Conservation (phyloP, 2,888 invertebrate species). For the Tenthredo scrophulariae region DNA sequence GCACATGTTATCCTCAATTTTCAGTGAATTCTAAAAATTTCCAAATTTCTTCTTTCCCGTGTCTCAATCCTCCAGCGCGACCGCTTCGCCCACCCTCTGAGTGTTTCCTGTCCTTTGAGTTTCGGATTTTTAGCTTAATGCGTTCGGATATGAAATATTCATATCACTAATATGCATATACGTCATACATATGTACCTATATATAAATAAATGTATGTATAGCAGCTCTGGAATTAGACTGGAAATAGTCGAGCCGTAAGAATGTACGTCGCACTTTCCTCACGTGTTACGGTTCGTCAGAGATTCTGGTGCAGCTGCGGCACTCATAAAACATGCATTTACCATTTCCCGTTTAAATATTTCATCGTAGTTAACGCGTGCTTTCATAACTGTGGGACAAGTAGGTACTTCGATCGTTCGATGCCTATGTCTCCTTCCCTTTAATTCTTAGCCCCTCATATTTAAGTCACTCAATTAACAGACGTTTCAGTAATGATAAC, state of each 20-base stretch:
- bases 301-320: slow-evolving; percentile 24
- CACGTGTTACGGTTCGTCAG: slow-evolving; percentile 29
- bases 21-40: not conserved
- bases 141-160: slow-evolving; percentile 49
- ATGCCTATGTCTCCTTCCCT: not conserved
- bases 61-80: not conserved
- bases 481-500: not conserved
- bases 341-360: slow-evolving; percentile 48
- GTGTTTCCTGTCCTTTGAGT: slow-evolving; percentile 46
- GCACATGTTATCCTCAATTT: not conserved
- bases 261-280: slow-evolving; percentile 18
- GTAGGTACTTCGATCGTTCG: not conserved
- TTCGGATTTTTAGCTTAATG: slow-evolving; percentile 39
- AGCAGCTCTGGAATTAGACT: slow-evolving; percentile 31
- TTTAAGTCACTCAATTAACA: not conserved
- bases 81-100: not conserved
- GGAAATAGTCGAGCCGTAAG: not conserved
- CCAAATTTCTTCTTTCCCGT: not conserved
- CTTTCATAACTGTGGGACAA: not conserved
- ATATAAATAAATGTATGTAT: not conserved
- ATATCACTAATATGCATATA: slow-evolving; percentile 27
- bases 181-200: not conserved
- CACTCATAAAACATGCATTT: slow-evolving; percentile 44
- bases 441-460: not conserved
- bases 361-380: slow-evolving; percentile 26